Base-by-base conservation (phyloP, 2,113 vertebrate species). In the Isurus oxyrinchus region DNA sequence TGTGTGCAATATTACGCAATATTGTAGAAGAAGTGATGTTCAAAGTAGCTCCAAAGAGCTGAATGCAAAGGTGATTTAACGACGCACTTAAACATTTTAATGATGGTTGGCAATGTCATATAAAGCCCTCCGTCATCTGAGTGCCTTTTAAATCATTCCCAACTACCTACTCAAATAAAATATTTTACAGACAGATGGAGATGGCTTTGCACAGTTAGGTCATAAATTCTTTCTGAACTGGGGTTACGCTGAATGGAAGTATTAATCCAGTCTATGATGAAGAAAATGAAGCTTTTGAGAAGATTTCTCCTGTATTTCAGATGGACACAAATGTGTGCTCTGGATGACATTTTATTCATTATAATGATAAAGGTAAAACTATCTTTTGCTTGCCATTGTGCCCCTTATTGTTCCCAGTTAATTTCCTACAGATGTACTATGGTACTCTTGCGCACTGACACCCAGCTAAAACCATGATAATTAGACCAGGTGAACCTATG, bases 1-100 rank as follows among this genome's bases (percentile, higher is more conserved):
- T 84, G 16, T 49, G 40, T 84, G 8, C 31, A 84, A 84, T 44
- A 44, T 44, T 84, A 44, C 44, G 14, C 6, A 44, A 84, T 23
- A 84, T 44, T 84, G 5, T n/a, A 11, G 1, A 35, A 59, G 88
- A 59, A 59, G 23, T 59, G 55, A 6, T 35, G 88, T 35, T 91
- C 5, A 55, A 35, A 19, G 10, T 55, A 91, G 25, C 57, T 19
- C 1, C 31, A 61, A 91, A 14, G 31, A 59, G 23, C 55, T 91
- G 53, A 91, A 55, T 59, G 55, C 27, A 91, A 91, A 91, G 27
- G 49, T 59, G 23, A 91, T 91, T 90, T 91, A 91, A 91, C 55
- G 61, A 55, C 88, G 13, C 57, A n/a, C 88, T 57, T 57, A 31
- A 91, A 55, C 27, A 91, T 59, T 91, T 13, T 3, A 4, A 35